These are phyloP conservation scores for Apis cerana DNA, from an alignment of 1,140 invertebrate species.

Conservation along the genomic window DNA sequence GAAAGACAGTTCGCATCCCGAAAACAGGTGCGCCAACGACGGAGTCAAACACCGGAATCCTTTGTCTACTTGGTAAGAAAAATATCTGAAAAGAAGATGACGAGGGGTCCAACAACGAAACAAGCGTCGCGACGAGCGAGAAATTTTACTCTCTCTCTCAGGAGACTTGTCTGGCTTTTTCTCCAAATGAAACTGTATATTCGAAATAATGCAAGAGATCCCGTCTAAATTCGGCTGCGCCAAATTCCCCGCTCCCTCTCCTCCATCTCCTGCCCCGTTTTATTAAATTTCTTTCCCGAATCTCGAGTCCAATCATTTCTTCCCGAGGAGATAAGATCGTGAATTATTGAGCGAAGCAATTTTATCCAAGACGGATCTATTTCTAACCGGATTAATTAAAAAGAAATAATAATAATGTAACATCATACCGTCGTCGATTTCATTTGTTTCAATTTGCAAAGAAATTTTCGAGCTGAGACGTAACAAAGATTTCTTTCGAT, in stretches of 20 bases:
- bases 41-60: neutral
- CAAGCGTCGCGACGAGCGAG: slow-evolving; percentile 18
- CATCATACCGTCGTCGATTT: no score
- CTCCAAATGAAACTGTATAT: slow-evolving; percentile 22
- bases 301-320: neutral
- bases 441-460: no score
- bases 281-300: neutral
- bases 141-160: neutral
- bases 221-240: neutral
- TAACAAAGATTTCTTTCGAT: no score
- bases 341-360: neutral
- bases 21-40: neutral
- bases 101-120: neutral
- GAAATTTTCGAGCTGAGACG: no score
- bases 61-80: neutral
- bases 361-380: no score
- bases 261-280: neutral
- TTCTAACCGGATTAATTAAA: no score
- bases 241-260: neutral
- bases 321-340: no score
- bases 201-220: slow-evolving; percentile 7
- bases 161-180: neutral
- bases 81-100: slow-evolving; percentile 18
- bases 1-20: neutral
- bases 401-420: no score